phyloP scores from a whole-genome alignment of 2,797 vertebrate species.

The Odontamblyopus lacepedii region DNA sequence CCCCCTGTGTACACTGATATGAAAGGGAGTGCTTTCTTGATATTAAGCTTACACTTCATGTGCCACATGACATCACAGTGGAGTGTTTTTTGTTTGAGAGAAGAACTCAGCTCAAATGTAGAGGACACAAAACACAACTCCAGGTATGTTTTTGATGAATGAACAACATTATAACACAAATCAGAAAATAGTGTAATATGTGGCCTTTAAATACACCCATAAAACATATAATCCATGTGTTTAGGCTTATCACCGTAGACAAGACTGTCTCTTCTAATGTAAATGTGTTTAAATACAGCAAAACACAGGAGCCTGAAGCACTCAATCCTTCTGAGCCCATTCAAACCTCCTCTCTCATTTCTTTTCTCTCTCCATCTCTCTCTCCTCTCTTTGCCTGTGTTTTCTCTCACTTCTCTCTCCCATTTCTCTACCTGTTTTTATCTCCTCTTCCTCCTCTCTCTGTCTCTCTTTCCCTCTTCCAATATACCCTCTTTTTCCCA shows the following conservation, averaged over 20 bases:
- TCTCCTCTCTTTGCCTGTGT: slow-evolving; percentile 19
- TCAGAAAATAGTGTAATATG: too few species aligned
- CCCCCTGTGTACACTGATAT: too few species aligned
- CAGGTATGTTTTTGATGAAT: too few species aligned
- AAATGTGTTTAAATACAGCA: slow-evolving; percentile 14
- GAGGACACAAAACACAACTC: too few species aligned
- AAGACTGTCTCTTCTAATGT: slow-evolving; percentile 3
- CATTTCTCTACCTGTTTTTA: neutral
- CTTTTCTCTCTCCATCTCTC: slow-evolving; percentile 13
- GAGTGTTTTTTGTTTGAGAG: too few species aligned
- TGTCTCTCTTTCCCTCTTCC: too few species aligned
- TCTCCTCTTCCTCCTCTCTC: neutral
- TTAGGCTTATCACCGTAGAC: slow-evolving; percentile 24
- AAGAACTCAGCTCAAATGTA: too few species aligned
- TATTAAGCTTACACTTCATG: too few species aligned
- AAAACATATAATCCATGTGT: neutral
- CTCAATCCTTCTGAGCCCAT: slow-evolving; percentile 18
- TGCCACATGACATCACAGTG: too few species aligned
- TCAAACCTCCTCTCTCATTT: neutral
- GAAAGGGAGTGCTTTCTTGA: too few species aligned
- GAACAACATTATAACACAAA: too few species aligned
- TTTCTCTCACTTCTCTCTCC: neutral
- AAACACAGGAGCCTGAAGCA: slow-evolving; percentile 30
- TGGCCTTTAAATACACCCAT: neutral
- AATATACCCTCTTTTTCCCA: neutral